Evolutionary conservation across 2,797 vertebrate species (phyloP), one percentile per base, ranked within the genome.

Genomic region (Cephalopachus bancanus): DNA sequence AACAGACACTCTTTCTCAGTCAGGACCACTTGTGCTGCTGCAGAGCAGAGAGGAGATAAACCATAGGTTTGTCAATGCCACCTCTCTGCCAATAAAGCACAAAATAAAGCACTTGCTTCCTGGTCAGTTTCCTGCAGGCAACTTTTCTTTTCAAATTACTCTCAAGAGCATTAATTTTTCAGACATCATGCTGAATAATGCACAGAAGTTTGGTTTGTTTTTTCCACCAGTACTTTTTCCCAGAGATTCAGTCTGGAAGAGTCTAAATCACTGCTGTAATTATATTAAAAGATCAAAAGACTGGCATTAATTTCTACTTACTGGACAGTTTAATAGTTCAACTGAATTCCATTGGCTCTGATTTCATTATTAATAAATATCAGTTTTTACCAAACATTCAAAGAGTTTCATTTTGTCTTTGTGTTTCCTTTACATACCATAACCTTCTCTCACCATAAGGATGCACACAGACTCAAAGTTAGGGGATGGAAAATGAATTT

Each of bases 311-410:
- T 97, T 97, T 92, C 26, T 84, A 19, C 33, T 84, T 37, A 75
- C 10, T 95, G 59, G 59, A 67, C 94, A 89, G 26, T 92, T 97
- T 96, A 95, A 79, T 76, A 60, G 44, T 81, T 96, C 53, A 92
- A 4, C 33, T 60, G 33, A 89, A 96, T 96, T 96, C 89, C 24
- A 93, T 96, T 95, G 84, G 51, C 87, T 87, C 67, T 90, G 78
- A 97, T 95, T 96, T 96, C 83, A 96, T 96, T 95, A 49, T 95
- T 96, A 97, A 65, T 89, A 97, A 93, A 88, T 92, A 88, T 30
- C 24, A 94, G 1, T 95, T 97, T 96, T 90, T 86, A 71, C 53
- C 30, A 92, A 91, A 49, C 1, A 93, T 92, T 97, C 88, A 80
- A 94, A 3, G 49, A 4, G 9, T 88, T 96, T 93, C 24, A 72